Conservation (phyloP, 92 coral and sea anemone species). For the Phenganax stokvisi region DNA sequence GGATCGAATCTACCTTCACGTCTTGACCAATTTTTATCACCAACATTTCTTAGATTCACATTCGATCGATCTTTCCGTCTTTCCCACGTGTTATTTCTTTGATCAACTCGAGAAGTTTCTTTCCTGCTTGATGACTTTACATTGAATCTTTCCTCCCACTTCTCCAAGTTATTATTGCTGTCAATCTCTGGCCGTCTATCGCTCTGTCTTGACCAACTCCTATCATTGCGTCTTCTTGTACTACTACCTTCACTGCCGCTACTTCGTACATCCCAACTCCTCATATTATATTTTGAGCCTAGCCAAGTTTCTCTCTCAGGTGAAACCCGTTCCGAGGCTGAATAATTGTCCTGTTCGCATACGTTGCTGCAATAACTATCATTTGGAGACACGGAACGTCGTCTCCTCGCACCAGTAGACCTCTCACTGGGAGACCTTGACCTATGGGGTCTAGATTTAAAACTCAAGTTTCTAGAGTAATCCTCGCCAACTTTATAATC, state of each 20-base stretch:
- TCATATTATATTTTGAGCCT: neutral
- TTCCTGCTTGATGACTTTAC: too few species aligned
- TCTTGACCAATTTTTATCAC: conserved; percentile 8
- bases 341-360: neutral
- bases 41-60: too few species aligned
- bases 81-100: too few species aligned
- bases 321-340: neutral
- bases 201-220: neutral
- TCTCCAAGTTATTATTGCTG: too few species aligned
- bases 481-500: neutral
- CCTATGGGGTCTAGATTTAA: neutral
- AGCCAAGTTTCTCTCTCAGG: conserved; percentile 12
- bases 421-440: conserved; percentile 11
- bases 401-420: neutral
- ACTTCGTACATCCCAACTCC: conserved; percentile 3
- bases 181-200: neutral
- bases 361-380: neutral
- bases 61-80: too few species aligned
- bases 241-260: conserved; percentile 1
- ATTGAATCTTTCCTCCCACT: too few species aligned
- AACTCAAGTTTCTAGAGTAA: neutral
- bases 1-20: neutral
- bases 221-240: neutral
- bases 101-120: too few species aligned
- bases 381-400: neutral